Evolutionary conservation across 2,113 vertebrate genomes (phyloP), one percentile per base, ranked within the genome.

Genomic region (Scopus umbretta): DNA sequence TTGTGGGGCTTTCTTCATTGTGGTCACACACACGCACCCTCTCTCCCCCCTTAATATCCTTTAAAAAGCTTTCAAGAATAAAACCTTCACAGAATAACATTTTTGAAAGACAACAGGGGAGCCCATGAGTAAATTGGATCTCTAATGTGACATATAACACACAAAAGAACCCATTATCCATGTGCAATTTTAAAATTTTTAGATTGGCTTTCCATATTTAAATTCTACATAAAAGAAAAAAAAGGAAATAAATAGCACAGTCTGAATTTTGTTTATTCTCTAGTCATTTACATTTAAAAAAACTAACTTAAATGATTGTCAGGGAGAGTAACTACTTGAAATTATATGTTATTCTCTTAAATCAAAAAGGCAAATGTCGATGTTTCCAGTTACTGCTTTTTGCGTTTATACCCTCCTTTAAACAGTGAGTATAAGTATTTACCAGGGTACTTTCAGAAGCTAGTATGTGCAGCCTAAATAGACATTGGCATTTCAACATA

Each of bases 291-390:
- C 52, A 58, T 80, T 82, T 85, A 49, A 66, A 70, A 85, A 82
- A 92, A 81, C 49, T n/a, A n/a, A n/a, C 40, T 90, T 86, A 80
- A 70, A 73, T 93, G 93, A 56, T 65, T 49, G 83, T 93, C 6
- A 62, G 16, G 29, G 65, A 85, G 23, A 80, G 56, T 63, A 71
- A 74, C 47, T 75, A 42, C n/a, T 79, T 16, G 16, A 63, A 81
- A 81, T 80, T 85, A 49, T 27, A 14, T 58, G 52, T 52, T 86
- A 84, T 75, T 90, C 55, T 75, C 40, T 68, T 40, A 70, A 71
- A 78, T 81, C 36, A 79, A 92, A 34, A 40, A 91, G 47, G 56
- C 22, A 43, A 84, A 87, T 29, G 53, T 49, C 76, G 88, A 17
- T 38, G n/a, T 49, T 94, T 47, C 27, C 45, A 58, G 36, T 81